Evolutionary conservation across 2,888 invertebrate genomes (phyloP).

Genomic region (Aleiodes alternator): DNA sequence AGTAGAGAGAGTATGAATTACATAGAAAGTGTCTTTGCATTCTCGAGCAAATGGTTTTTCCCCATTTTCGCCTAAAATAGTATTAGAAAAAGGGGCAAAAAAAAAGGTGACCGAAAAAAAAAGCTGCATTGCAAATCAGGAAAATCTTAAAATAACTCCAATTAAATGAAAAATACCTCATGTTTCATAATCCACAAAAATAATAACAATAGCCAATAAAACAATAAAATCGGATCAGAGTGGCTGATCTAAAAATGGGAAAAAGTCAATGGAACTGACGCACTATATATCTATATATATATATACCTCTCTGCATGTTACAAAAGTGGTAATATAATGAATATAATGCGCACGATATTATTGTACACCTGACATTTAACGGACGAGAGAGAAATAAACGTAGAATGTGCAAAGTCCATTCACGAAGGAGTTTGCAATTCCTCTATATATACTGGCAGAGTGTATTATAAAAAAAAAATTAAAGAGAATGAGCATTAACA

Average conservation of each 20-base stretch:
- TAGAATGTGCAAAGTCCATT: conserved; percentile 34
- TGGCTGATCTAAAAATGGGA: conserved; percentile 32
- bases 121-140: not conserved
- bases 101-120: not conserved
- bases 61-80: not conserved
- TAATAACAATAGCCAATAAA: too few relatives aligned
- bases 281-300: conserved; percentile 3
- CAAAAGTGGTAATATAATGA: conserved; percentile 58
- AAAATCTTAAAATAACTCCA: not conserved
- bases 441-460: not conserved
- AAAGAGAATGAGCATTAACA: not conserved
- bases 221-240: too few relatives aligned
- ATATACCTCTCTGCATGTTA: not conserved
- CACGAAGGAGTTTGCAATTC: conserved; percentile 2
- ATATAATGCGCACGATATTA: conserved; percentile 38
- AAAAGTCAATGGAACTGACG: conserved; percentile 44
- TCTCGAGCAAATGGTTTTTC: not conserved
- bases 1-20: conserved; percentile 26
- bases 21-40: conserved; percentile 28
- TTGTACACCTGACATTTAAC: conserved; percentile 47
- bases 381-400: conserved; percentile 18
- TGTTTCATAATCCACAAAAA: not conserved
- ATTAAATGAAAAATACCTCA: not conserved
- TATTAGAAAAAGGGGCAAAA: not conserved
- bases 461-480: not conserved